Base-by-base conservation (phyloP, 1,140 invertebrate species). In the Heliconius eleuchia region DNA sequence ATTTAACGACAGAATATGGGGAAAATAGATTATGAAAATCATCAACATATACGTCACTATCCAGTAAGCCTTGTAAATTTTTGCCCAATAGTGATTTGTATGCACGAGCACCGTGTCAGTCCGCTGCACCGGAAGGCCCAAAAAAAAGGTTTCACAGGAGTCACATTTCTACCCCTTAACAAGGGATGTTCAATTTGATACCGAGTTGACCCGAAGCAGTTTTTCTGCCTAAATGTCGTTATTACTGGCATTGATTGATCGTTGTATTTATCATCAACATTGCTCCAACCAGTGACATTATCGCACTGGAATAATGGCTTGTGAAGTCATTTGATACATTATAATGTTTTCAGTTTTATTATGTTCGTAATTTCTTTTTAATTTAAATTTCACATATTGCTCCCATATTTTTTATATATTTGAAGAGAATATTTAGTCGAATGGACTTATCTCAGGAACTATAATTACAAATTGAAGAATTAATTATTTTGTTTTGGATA, bases 181-280 rank as follows among this genome's bases (percentile, higher is more conserved):
- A 83, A 78, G 74, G 71, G 79, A 71, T 78, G 77, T 82, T 74
- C 82, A 82, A 85, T 85, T 86, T 81, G 82, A 86, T 83, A 82
- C 83, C 74, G 80, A 80, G 76, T 83, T 85, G 85, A 85, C 85
- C 85, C 72, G 82, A 42, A 80, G 84, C 85, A 85, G 80, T 85
- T 85, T 86, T 86, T 85, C 84, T 70, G 79, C 85, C 82, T 82
- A 85, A 85, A 85, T 85, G 84, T 84, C 84, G 80, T 86, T 86
- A 85, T 85, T 80, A 74, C 80, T 85, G 85, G 74, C 85, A 86
- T 82, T 86, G 85, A 86, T 85, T 80, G 85, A 86, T 86, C 79
- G 81, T 83, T 81, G 80, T 84, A 84, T 83, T 85, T 85, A 86
- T 86, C 80, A 85, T 85, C 76, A 82, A 72, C 66, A 76, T 82